These are phyloP conservation scores for Noctuana brunneofusca DNA, from an alignment of 2,888 invertebrate genomes.

Conservation along the genomic window DNA sequence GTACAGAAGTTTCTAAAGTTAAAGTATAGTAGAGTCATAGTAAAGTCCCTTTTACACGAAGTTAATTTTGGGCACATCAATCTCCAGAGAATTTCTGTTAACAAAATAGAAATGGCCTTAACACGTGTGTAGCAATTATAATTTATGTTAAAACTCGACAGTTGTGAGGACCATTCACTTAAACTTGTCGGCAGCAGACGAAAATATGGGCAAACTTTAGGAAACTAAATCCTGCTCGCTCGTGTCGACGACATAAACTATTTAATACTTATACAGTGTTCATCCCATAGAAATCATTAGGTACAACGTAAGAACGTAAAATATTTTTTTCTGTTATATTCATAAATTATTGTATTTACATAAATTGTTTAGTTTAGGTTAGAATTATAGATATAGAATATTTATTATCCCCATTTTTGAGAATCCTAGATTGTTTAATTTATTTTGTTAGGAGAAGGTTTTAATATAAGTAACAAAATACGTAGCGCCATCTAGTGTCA, in stretches of 20 bases:
- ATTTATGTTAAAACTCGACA: slow-evolving; percentile 34
- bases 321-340: too few relatives aligned
- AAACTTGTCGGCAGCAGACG: slow-evolving; percentile 36
- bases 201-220: slow-evolving; percentile 35
- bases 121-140: slow-evolving; percentile 31
- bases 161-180: slow-evolving; percentile 35
- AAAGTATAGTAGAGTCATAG: not conserved
- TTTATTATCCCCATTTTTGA: too few relatives aligned
- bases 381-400: too few relatives aligned
- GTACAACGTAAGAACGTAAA: not conserved
- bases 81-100: not conserved
- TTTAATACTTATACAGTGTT: slow-evolving; percentile 5
- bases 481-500: too few relatives aligned
- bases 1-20: not conserved
- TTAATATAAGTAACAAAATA: too few relatives aligned
- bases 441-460: too few relatives aligned
- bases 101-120: slow-evolving; percentile 11
- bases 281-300: not conserved
- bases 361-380: too few relatives aligned
- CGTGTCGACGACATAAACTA: slow-evolving; percentile 11
- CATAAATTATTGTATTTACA: too few relatives aligned
- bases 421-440: too few relatives aligned
- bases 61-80: not conserved
- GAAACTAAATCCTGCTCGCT: slow-evolving; percentile 33
- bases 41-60: not conserved